phyloP scores from a whole-genome alignment of 2,113 vertebrate species.

The Nyctereutes procyonoides region DNA sequence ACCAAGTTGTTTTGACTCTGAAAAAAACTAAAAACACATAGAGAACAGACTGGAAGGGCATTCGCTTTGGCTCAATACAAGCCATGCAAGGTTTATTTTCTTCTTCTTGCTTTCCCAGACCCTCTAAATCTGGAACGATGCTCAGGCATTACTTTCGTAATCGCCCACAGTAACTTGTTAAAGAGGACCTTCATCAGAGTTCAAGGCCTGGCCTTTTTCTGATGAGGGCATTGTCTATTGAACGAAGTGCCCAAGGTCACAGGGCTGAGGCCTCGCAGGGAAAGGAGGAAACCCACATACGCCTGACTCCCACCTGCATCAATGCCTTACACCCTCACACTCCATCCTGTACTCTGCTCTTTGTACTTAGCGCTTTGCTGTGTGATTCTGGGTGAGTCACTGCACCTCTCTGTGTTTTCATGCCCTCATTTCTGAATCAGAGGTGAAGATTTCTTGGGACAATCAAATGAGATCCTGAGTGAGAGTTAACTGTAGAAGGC shows the following conservation, averaged over 20 bases:
- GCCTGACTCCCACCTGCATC: too few relatives aligned
- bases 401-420: background rate
- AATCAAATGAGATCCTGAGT: background rate
- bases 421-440: background rate
- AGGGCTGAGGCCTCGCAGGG: background rate
- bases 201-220: background rate
- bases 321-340: background rate
- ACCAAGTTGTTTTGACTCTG: background rate
- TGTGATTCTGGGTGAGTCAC: background rate
- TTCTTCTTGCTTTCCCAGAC: background rate
- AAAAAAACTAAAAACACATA: background rate
- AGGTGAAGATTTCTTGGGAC: background rate
- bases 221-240: background rate
- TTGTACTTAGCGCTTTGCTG: background rate
- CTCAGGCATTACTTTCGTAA: fast-evolving
- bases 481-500: background rate
- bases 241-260: background rate
- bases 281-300: background rate
- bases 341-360: background rate
- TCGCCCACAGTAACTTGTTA: background rate
- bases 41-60: background rate
- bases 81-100: background rate
- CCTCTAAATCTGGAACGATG: background rate
- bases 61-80: background rate
- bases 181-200: background rate